phyloP scores from a whole-genome alignment of 2,113 vertebrate species.

The Sinocyclocheilus anshuiensis region DNA sequence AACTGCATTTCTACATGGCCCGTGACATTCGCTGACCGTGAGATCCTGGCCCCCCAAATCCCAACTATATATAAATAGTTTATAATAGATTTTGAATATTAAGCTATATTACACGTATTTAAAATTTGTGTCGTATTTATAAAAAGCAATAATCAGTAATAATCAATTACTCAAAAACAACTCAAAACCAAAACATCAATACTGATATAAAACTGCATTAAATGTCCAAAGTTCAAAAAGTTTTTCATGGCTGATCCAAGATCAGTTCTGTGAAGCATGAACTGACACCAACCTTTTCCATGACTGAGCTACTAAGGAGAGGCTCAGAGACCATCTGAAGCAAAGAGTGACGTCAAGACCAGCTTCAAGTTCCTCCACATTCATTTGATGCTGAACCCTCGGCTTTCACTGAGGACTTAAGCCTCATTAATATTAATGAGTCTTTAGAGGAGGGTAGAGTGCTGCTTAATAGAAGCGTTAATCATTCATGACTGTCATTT shows the following conservation, averaged over 20 bases:
- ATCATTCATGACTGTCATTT: constrained; percentile 74
- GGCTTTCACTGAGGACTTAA: constrained; percentile 72
- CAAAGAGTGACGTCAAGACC: constrained; percentile 14
- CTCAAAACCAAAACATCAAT: not conserved
- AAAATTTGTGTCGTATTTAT: no score
- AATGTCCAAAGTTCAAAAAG: not conserved
- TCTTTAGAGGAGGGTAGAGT: constrained; percentile 64
- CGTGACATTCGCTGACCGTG: not conserved
- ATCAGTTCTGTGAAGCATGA: constrained; percentile 4
- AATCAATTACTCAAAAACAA: not conserved
- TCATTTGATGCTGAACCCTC: constrained; percentile 74
- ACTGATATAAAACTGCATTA: not conserved
- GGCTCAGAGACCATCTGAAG: constrained; percentile 25
- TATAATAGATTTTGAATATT: no score
- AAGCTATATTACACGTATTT: no score
- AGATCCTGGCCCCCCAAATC: no score
- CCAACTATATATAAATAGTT: no score
- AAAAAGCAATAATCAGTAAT: no score
- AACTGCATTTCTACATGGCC: not conserved
- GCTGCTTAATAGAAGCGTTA: constrained; percentile 76
- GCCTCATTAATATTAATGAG: constrained; percentile 77
- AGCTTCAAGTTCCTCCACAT: constrained; percentile 65
- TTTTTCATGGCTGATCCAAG: not conserved
- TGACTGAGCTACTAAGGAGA: constrained; percentile 19
- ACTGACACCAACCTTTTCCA: not conserved